Evolutionary conservation across 2,113 vertebrate species (phyloP), one percentile per base, ranked within the genome.

Genomic region (Formicarius rufipectus): DNA sequence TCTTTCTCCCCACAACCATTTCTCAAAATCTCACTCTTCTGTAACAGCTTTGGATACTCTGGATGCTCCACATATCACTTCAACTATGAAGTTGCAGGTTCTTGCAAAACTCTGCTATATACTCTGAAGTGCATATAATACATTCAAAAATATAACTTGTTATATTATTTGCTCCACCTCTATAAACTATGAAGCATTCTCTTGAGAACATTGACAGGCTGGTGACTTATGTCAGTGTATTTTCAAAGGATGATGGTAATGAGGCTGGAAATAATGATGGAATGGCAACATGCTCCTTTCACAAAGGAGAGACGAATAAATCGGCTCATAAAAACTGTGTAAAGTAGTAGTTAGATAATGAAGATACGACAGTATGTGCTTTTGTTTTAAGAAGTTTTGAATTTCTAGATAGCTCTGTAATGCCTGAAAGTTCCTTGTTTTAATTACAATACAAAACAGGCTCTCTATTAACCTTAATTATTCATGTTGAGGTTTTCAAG

Each of bases 361-460:
- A 22, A 90, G 75, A 64, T 80, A 93, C 30, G 80, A 67, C 12
- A 92, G 50, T n/a, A 62, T 18, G 20, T 14, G 59, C 59, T 88
- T 90, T 93, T 93, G 67, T 83, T 92, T 95, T 89, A 84, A 95
- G 50, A 94, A 86, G 92, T 88, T 93, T 94, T 93, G 37, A 84
- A 86, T 96, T 93, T 96, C 94, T 92, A 90, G 79, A 90, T 92
- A 81, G 79, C 64, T 95, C 73, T 39, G 27, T 40, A 87, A 71
- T 83, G 67, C 53, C 85, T 75, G 35, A 90, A 88, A 92, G 69
- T 72, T 93, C 28, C 76, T 74, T 45, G 69, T 72, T 95, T 59
- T 87, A 95, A 96, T 96, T 80, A 89, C 85, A 80, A 88, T 67
- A 47, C 74, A 84, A 78, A 94, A 45, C 5, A 64, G 53, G 81